Base-by-base conservation (phyloP, 2,113 vertebrate species). In the Grallaria varia region DNA sequence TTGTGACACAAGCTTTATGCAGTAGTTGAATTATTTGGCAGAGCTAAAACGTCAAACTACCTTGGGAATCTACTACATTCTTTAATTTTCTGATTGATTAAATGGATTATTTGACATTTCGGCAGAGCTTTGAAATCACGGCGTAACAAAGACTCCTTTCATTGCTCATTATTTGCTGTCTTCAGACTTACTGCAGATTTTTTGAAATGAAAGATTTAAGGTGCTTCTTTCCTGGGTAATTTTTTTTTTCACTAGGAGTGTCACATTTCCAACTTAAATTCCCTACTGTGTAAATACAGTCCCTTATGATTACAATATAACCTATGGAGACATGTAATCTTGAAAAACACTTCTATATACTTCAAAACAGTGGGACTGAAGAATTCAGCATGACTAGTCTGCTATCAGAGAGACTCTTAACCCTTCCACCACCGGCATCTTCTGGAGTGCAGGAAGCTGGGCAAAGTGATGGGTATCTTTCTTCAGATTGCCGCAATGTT, bases 21-120 rank as follows among this genome's bases (percentile, higher is more conserved):
- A 94, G 90, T 77, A 97, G 92, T 87, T 95, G 96, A 96, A 97
- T 96, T 95, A 89, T 84, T 97, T 96, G 92, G 93, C 97, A 97
- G 55, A 91, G 89, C 88, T 97, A 84, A 96, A 96, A 95, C 90
- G 17, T 95, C 95, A 79, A 93, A 77, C 84, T 94, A 94, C 95
- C 90, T 97, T 87, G 93, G 97, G 92, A 97, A 95, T 96, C 92
- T 97, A 97, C 73, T 87, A 95, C 97, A 93, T 98, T 97, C 95
- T 97, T 98, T 97, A 97, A 97, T 98, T 98, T 98, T 98, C 94
- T 97, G 97, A 98, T 98, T 98, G 98, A 98, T 98, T 98, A 97
- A 98, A 98, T 98, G 96, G 96, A 97, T 98, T 98, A 97, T 98
- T 98, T 98, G 98, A 98, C 98, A 97, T 98, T 98, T 98, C 97